Conservation (phyloP, 2,113 vertebrate species). For the Myanophis thanlyinensis region DNA sequence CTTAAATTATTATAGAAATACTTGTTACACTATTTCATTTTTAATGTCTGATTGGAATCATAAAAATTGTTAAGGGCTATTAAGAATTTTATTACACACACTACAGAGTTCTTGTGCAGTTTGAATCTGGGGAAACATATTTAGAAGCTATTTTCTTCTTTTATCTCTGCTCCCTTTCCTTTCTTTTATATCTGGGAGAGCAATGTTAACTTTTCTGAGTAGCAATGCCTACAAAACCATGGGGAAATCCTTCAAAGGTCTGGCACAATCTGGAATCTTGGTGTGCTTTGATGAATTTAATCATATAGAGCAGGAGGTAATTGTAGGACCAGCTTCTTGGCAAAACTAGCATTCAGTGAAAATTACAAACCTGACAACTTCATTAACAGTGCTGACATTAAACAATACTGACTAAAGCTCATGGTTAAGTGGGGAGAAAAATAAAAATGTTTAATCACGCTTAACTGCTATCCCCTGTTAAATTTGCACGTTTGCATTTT, state of each 20-base stretch:
- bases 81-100: background rate
- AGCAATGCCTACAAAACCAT: conserved; percentile 63
- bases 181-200: conserved; percentile 19
- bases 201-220: conserved; percentile 57
- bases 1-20: background rate
- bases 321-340: conserved; percentile 67
- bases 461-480: background rate
- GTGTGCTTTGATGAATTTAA: conserved; percentile 75
- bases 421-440: conserved; percentile 53
- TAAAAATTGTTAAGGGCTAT: background rate
- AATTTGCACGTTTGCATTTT: conserved; percentile 49
- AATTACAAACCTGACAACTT: conserved; percentile 74
- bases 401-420: conserved; percentile 65
- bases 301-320: conserved; percentile 72
- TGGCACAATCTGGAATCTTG: conserved; percentile 63
- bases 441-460: conserved; percentile 64
- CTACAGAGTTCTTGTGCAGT: background rate
- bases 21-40: background rate
- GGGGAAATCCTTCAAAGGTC: conserved; percentile 73
- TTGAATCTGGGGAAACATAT: background rate
- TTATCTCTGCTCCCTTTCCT: background rate
- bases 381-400: conserved; percentile 72
- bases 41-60: background rate
- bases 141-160: background rate
- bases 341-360: conserved; percentile 69